A percentile compares a stretch with the other conserved stretches of the same genome.
Evolutionary conservation across 2,797 vertebrate species (phyloP).

Genomic region (Microctenopoma stevenorrisi): DNA sequence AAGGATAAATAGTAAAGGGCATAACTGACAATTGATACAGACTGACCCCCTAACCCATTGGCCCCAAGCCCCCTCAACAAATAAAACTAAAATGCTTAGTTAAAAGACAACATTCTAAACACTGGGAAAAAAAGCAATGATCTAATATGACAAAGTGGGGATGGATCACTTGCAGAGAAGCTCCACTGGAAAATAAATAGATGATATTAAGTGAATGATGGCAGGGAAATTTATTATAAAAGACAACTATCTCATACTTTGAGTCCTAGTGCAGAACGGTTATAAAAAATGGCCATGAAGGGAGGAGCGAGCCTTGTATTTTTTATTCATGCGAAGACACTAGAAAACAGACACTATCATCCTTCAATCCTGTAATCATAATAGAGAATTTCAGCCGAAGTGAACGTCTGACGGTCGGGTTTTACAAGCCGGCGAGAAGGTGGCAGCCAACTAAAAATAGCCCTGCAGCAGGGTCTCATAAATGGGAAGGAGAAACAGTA

Average conservation of each 20-base stretch:
- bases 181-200: not conserved
- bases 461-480: constrained; percentile 70
- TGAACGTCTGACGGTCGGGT: constrained; percentile 62
- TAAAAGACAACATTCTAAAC: no score
- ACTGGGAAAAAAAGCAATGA: not conserved
- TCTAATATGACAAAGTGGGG: not conserved
- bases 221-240: not conserved
- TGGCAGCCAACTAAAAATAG: constrained; percentile 76
- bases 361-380: constrained; percentile 61
- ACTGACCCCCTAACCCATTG: not conserved
- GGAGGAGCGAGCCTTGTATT: not conserved
- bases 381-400: constrained; percentile 58
- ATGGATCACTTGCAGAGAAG: not conserved
- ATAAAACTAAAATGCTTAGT: no score
- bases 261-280: constrained; percentile 13
- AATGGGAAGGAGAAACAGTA: constrained; percentile 70
- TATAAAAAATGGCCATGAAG: constrained; percentile 10
- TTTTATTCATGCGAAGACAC: constrained; percentile 46
- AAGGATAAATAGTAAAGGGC: not conserved
- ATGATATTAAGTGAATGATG: not conserved
- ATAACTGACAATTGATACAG: constrained; percentile 3
- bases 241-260: not conserved
- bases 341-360: constrained; percentile 50
- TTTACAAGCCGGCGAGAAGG: constrained; percentile 70
- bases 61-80: no score